Percentiles rank a stretch among this genome's conserved stretches.
These are phyloP conservation scores for Ashinkailepas kermadecensis DNA, from an alignment of 2,888 invertebrate species.

Conservation along the genomic window DNA sequence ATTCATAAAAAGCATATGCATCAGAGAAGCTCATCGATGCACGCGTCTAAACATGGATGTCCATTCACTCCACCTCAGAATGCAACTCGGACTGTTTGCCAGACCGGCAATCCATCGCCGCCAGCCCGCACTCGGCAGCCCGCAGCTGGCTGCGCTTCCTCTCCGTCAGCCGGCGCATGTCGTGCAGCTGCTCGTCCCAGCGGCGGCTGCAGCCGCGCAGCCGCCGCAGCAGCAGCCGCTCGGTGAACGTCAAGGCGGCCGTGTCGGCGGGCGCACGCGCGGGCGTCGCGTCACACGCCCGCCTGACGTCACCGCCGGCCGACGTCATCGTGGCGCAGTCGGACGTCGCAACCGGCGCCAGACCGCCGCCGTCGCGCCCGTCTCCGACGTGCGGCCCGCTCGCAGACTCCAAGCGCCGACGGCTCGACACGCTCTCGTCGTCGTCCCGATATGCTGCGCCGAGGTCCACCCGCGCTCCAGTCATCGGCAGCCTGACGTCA, in stretches of 20 bases:
- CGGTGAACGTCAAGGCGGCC: neutral
- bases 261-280: neutral
- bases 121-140: neutral
- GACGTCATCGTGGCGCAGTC: neutral
- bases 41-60: no score
- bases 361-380: no score
- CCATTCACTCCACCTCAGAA: no score
- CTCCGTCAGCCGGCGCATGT: neutral
- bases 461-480: neutral
- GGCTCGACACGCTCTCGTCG: no score
- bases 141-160: neutral
- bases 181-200: neutral
- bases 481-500: neutral
- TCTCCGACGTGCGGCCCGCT: no score
- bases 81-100: no score
- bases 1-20: no score
- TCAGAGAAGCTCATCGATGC: no score
- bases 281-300: neutral
- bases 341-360: neutral
- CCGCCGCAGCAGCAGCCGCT: constrained; percentile 11
- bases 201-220: neutral
- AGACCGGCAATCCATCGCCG: neutral
- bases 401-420: no score
- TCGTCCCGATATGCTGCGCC: no score
- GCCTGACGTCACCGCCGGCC: neutral